A percentile compares a stretch with the other conserved stretches of the same genome.
phyloP scores from a whole-genome alignment of 2,888 invertebrate genomes.

The Synanthedon vespiformis region DNA sequence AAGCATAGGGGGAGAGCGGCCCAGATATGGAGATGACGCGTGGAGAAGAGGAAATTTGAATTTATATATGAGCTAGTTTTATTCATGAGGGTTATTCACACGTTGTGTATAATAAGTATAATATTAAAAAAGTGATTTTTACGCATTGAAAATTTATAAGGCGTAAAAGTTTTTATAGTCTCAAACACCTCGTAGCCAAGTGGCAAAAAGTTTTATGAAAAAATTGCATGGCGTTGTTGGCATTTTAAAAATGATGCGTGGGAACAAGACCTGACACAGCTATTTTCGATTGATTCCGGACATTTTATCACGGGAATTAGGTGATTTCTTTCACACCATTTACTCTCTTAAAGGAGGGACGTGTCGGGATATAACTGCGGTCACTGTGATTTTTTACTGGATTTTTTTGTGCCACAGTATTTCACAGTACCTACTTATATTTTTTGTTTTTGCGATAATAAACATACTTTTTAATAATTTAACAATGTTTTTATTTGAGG shows the following conservation, averaged over 20 bases:
- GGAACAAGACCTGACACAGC: conserved; percentile 6
- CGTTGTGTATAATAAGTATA: conserved; percentile 3
- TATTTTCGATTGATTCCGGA: too few relatives aligned
- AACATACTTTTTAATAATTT: too few relatives aligned
- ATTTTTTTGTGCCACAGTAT: neutral
- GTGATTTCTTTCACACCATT: conserved; percentile 9
- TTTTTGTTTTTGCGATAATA: too few relatives aligned
- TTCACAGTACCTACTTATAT: neutral
- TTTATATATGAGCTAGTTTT: conserved; percentile 69
- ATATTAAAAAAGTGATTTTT: conserved; percentile 6
- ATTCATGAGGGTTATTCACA: conserved; percentile 52
- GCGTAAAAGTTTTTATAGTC: conserved; percentile 15
- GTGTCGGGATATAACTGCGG: conserved; percentile 8
- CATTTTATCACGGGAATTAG: neutral
- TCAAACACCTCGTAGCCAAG: neutral
- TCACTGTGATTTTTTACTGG: conserved; percentile 7
- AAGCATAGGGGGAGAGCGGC: conserved; percentile 57
- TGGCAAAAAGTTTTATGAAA: neutral
- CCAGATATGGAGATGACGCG: conserved; percentile 68
- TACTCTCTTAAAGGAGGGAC: conserved; percentile 4
- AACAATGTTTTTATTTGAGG: too few relatives aligned
- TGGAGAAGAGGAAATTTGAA: conserved; percentile 69
- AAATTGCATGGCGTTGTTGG: conserved; percentile 4
- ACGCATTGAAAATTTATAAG: conserved; percentile 10
- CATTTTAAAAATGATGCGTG: conserved; percentile 10